These are phyloP conservation scores for Notodonta dromedarius DNA, from an alignment of 2,888 invertebrate species.

Conservation along the genomic window DNA sequence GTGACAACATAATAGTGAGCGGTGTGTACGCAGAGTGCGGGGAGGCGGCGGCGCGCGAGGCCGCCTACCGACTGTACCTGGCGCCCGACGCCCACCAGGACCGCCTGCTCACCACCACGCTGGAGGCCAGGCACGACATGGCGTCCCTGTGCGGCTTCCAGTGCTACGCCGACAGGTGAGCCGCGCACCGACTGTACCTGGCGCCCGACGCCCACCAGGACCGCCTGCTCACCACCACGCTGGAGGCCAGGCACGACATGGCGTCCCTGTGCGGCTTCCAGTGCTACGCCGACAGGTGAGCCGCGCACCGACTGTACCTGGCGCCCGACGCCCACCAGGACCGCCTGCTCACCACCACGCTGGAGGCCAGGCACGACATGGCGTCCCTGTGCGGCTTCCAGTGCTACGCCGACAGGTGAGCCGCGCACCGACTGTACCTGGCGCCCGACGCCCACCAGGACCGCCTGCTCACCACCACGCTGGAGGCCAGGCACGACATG, in stretches of 20 bases:
- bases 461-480: too few relatives aligned
- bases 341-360: too few relatives aligned
- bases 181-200: constrained; percentile 92
- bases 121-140: constrained; percentile 90
- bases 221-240: constrained; percentile 87
- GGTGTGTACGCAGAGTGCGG: constrained; percentile 93
- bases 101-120: constrained; percentile 87
- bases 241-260: constrained; percentile 58
- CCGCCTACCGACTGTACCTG: constrained; percentile 93
- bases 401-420: not conserved
- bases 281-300: not conserved
- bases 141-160: constrained; percentile 95
- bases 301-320: too few relatives aligned
- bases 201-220: constrained; percentile 92
- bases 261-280: too few relatives aligned
- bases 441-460: too few relatives aligned
- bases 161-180: constrained; percentile 92
- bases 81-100: constrained; percentile 92
- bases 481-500: constrained; percentile 75
- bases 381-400: too few relatives aligned
- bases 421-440: too few relatives aligned
- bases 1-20: constrained; percentile 89
- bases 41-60: constrained; percentile 92
- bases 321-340: too few relatives aligned
- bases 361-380: too few relatives aligned